Conservation (phyloP, 2,888 invertebrate species). For the Biston stratarius region DNA sequence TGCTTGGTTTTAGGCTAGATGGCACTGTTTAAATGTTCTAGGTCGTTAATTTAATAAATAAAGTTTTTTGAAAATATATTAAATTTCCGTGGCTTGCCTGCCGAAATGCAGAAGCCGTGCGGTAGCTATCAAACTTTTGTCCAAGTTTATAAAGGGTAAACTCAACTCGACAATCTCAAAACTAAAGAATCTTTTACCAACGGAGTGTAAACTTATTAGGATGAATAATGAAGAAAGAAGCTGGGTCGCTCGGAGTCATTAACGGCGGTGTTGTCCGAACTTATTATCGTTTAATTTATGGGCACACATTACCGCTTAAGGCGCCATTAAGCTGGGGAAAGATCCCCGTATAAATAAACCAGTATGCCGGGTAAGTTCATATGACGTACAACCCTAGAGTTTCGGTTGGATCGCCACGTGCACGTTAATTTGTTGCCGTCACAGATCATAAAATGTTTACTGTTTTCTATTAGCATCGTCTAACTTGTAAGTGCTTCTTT, state of each 20-base stretch:
- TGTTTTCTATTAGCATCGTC: slow-evolving; percentile 67
- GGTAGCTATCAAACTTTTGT: slow-evolving; percentile 4
- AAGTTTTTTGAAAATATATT: too few species aligned
- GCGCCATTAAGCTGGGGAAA: slow-evolving; percentile 76
- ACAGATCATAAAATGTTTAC: slow-evolving; percentile 76
- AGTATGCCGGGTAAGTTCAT: slow-evolving; percentile 69
- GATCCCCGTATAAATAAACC: slow-evolving; percentile 72
- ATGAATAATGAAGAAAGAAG: slow-evolving; percentile 55
- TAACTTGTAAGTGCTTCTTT: slow-evolving; percentile 21
- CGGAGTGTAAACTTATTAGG: slow-evolving; percentile 24
- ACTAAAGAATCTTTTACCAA: slow-evolving; percentile 17
- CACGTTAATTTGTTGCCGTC: slow-evolving; percentile 74
- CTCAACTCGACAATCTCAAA: slow-evolving; percentile 7
- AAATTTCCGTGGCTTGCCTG: too few species aligned
- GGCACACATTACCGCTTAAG: slow-evolving; percentile 83
- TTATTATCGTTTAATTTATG: slow-evolving; percentile 85
- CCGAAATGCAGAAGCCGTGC: neutral
- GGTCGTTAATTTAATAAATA: too few species aligned
- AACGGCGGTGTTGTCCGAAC: slow-evolving; percentile 79
- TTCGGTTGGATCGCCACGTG: slow-evolving; percentile 61
- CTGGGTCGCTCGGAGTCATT: slow-evolving; percentile 57
- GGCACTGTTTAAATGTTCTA: too few species aligned
- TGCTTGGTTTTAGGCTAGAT: too few species aligned
- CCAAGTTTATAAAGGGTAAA: slow-evolving; percentile 5
- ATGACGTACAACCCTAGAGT: slow-evolving; percentile 68